Evolutionary conservation across 2,888 invertebrate genomes (phyloP).

Genomic region (Fragum fragum): DNA sequence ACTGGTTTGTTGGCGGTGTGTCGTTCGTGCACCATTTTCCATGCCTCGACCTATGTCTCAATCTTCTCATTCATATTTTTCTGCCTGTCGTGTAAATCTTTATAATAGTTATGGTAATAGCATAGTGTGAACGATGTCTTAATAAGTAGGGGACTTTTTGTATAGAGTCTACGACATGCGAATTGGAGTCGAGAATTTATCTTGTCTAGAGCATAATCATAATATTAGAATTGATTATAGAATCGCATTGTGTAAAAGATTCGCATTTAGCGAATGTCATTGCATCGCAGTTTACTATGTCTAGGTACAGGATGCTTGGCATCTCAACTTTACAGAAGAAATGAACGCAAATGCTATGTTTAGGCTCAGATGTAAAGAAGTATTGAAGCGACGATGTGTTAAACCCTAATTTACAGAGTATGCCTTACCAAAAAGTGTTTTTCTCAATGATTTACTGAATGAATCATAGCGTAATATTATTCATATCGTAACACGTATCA

Average conservation of each 20-base stretch:
- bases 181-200: not conserved
- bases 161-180: not conserved
- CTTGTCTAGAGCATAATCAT: no score
- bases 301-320: no score
- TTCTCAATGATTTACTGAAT: not conserved
- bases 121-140: slow-evolving; percentile 6
- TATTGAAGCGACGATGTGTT: no score
- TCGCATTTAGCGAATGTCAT: no score
- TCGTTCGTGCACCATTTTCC: not conserved
- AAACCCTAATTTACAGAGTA: not conserved
- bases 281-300: no score
- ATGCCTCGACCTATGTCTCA: not conserved
- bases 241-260: no score
- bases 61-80: slow-evolving; percentile 1
- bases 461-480: slow-evolving; percentile 3
- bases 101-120: slow-evolving; percentile 21
- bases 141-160: not conserved
- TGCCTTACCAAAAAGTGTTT: not conserved
- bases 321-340: no score
- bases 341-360: no score
- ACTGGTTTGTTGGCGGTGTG: not conserved
- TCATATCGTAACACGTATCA: not conserved
- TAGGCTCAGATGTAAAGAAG: no score
- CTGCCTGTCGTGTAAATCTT: slow-evolving; percentile 5
- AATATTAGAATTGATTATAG: no score